Evolutionary conservation across 2,797 vertebrate genomes (phyloP).

Genomic region (Hydrocynus forskahlii): DNA sequence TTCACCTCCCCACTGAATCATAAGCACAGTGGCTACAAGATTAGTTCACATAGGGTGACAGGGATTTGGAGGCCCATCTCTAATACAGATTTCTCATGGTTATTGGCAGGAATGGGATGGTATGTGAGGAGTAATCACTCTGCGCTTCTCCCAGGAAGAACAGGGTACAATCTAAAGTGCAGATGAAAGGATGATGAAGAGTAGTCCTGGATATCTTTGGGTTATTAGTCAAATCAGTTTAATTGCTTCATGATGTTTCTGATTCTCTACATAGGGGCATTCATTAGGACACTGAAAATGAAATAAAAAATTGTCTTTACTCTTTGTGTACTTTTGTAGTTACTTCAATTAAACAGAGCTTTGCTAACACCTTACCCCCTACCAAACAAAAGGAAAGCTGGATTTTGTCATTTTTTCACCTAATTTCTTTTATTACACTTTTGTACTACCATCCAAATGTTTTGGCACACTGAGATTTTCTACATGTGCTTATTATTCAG

Average conservation of each 20-base stretch:
- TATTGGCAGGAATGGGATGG: slow-evolving; percentile 29
- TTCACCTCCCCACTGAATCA: slow-evolving; percentile 18
- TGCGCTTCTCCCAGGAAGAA: slow-evolving; percentile 20
- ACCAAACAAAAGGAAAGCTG: too few relatives aligned
- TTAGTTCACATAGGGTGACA: background rate
- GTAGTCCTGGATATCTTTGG: slow-evolving; percentile 27
- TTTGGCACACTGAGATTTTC: too few relatives aligned
- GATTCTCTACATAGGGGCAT: background rate
- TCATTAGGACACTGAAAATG: slow-evolving; percentile 11
- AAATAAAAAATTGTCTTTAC: background rate
- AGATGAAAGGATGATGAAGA: slow-evolving; percentile 14
- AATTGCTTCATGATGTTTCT: slow-evolving; percentile 29
- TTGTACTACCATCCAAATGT: too few relatives aligned
- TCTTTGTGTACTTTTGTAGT: background rate
- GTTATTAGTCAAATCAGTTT: slow-evolving; percentile 42
- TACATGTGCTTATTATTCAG: too few relatives aligned
- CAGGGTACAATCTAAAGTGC: slow-evolving; percentile 15
- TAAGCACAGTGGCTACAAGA: slow-evolving; percentile 24
- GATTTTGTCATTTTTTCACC: too few relatives aligned
- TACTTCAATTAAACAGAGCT: too few relatives aligned
- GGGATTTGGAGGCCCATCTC: slow-evolving; percentile 24
- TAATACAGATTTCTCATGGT: slow-evolving; percentile 40
- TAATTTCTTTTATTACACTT: too few relatives aligned
- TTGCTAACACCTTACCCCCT: too few relatives aligned
- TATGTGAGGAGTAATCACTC: slow-evolving; percentile 10